Base-by-base conservation (phyloP, 2,113 vertebrate species). In the Ranitomeya imitator region DNA sequence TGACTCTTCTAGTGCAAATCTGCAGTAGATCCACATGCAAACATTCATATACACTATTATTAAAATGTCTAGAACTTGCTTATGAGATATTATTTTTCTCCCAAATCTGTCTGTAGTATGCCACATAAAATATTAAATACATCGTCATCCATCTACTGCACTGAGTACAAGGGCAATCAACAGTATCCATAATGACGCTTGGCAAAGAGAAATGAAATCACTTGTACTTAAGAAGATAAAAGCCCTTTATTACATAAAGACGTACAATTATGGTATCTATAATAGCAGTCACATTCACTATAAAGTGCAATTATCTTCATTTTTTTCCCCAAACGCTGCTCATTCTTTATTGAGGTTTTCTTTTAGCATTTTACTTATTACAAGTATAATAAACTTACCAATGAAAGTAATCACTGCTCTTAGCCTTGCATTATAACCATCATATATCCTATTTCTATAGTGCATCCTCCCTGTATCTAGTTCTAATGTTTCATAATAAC, bases 201-300 rank as follows among this genome's bases (percentile, higher is more conserved):
- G 69, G 13, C 69, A 73, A 74, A 37, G 26, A 31, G 69, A 16
- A 31, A 16, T 18, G 14, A 80, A 80, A 60, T 57, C n/a, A 59
- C 14, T 59, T 79, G 54, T 26, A 59, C 78, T 77, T 21, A 19
- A 3, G 45, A 37, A 81, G n/a, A 79, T 59, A 45, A 81, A 81
- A 37, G 57, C 23, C 79, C 69, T 26, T 69, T 67, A 69, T 83
- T 83, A 83, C 21, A 52, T 54, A 52, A 69, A 67, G 80, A 51
- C 12, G 9, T 37, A 51, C 63, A 83, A 67, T 67, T 67, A 45
- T 52, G 8, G 45, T 21, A 67, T 67, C 78, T 80, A 83, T 83
- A 69, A 69, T 19, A 52, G 16, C 1, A 69, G 61, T 51, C 80
- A 52, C 45, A 51, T 67, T 67, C n/a, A 83, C 45, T 21, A 69